Conservation (phyloP, 2,888 invertebrate genomes). For the Phania funesta region DNA sequence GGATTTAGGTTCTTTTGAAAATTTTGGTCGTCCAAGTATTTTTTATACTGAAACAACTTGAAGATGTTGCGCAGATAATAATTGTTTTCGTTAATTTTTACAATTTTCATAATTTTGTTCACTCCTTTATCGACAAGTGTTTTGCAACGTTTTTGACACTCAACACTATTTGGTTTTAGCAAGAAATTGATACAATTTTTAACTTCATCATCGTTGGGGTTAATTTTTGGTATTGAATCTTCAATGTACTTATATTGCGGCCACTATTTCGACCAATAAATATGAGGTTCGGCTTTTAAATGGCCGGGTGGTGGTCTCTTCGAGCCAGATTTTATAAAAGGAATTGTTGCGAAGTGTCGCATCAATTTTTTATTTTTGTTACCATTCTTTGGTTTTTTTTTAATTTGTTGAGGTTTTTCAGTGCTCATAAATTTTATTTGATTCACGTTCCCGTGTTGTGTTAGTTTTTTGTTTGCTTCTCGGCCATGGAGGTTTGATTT, state of each 20-base stretch:
- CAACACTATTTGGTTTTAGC: background rate
- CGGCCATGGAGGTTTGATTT: background rate
- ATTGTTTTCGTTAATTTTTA: constrained; percentile 34
- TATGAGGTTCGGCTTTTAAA: constrained; percentile 32
- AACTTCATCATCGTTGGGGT: constrained; percentile 14
- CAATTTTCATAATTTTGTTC: background rate
- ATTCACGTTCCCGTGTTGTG: background rate
- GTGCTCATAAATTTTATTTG: background rate
- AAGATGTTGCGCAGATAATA: constrained; percentile 32
- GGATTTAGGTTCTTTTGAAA: constrained; percentile 24
- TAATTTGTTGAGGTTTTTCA: background rate
- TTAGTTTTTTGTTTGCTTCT: background rate
- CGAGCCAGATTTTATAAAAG: constrained; percentile 15
- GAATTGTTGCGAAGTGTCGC: background rate
- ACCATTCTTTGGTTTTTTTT: background rate
- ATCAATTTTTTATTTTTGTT: background rate
- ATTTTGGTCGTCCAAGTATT: constrained; percentile 22
- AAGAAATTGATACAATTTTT: constrained; percentile 7
- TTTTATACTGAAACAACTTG: constrained; percentile 42
- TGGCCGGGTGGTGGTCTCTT: background rate
- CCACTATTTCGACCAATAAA: constrained; percentile 55
- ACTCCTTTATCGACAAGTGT: constrained; percentile 1
- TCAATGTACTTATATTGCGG: constrained; percentile 43
- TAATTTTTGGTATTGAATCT: constrained; percentile 16
- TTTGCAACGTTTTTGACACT: background rate